Evolutionary conservation across 2,113 vertebrate genomes (phyloP).

Genomic region (Rhinoderma darwinii): DNA sequence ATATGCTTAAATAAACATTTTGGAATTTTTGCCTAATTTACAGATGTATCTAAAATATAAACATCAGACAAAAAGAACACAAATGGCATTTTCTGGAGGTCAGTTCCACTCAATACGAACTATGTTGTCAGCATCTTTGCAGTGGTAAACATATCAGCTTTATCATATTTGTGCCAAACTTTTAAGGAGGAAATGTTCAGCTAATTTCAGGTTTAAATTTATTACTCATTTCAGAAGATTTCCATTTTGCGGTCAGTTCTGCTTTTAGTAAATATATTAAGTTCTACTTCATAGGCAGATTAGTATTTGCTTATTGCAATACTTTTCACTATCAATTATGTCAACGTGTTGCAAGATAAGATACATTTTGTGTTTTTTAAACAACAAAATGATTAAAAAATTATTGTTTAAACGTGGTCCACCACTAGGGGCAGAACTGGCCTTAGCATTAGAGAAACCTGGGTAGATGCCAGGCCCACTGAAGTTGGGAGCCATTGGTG

Average conservation of each 20-base stretch:
- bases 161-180: neutral
- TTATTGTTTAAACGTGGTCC: no score
- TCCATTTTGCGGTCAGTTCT: neutral
- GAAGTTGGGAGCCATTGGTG: no score
- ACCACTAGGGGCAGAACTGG: neutral
- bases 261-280: neutral
- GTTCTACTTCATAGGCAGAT: neutral
- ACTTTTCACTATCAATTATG: slow-evolving; percentile 2
- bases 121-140: slow-evolving; percentile 14
- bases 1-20: neutral
- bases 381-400: no score
- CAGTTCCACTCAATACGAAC: neutral
- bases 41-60: neutral
- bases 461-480: no score
- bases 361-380: neutral
- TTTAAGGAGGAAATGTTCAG: slow-evolving; percentile 17
- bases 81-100: neutral
- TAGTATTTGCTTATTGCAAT: neutral
- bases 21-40: neutral
- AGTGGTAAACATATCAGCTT: slow-evolving; percentile 34
- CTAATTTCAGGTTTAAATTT: slow-evolving; percentile 38
- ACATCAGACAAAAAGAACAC: neutral
- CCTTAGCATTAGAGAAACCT: neutral
- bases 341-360: neutral
- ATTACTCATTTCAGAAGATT: slow-evolving; percentile 19